Conservation (phyloP, 2,797 vertebrate species). For the Sternotherus odoratus region DNA sequence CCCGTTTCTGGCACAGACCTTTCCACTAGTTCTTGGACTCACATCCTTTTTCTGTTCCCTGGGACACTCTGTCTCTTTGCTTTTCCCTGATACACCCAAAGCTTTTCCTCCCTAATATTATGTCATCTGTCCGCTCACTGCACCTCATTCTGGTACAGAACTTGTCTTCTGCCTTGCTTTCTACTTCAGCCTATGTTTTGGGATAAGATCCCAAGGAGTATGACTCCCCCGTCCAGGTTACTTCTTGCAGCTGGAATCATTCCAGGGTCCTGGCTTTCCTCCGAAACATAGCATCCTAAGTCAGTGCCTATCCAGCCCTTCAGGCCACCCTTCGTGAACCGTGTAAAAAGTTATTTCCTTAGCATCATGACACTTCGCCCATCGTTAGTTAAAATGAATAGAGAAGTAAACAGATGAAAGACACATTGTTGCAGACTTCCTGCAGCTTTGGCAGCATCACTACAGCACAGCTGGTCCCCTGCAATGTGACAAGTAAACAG, state of each 20-base stretch:
- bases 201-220: background rate
- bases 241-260: background rate
- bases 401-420: background rate
- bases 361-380: background rate
- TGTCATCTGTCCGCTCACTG: background rate
- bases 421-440: background rate
- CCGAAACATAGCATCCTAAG: background rate
- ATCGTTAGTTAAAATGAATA: background rate
- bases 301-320: background rate
- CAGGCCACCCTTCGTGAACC: background rate
- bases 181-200: background rate
- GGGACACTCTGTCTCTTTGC: background rate
- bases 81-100: background rate
- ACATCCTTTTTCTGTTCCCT: background rate
- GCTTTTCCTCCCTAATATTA: accelerated
- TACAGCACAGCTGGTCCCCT: background rate
- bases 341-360: background rate
- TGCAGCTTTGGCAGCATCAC: background rate
- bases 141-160: background rate
- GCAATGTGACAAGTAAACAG: background rate
- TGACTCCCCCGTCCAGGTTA: background rate
- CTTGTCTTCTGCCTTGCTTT: background rate
- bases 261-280: background rate
- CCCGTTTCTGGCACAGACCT: background rate
- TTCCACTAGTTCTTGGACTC: background rate